Base-by-base conservation (phyloP, 1,140 invertebrate genomes). In the Ceratoteleas bidentatus region DNA sequence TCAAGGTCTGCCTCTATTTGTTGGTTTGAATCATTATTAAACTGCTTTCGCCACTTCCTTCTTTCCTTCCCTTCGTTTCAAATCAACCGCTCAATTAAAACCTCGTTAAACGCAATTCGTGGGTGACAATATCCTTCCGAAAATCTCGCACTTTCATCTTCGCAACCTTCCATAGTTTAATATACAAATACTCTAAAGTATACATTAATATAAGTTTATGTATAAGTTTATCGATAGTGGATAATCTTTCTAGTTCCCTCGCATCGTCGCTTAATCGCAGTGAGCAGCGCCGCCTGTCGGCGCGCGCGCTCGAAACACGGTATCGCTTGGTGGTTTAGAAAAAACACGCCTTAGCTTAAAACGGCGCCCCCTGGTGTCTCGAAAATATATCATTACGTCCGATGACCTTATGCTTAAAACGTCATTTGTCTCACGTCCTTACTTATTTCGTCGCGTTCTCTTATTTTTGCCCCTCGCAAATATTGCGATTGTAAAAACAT, bases 121-220 rank as follows among this genome's bases (percentile, higher is more conserved):
- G 24, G 60, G 34, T 75, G 68, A 73, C 61, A 79, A 73, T 24
- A 24, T 68, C 33, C 24, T 43, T 34, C 10, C 45, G 49, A 66
- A 58, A 62, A 60, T 65, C 56, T 75, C 47, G 60, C 69, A 43
- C 15, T 53, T 74, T 52, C 45, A 40, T 56, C 16, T 14, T 58
- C 65, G 60, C 62, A 66, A 68, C 32, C 64, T 72, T 69, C 45
- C 49, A 74, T 49, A 50, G 56, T 81, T 76, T 70, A 81, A 76
- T 81, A 76, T 81, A 81, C 79, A 81, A 81, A 76, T 81, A 81
- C n/a, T 76, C 79, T 81, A 73, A 81, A 77, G 79, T 76, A 77
- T 82, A 77, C 73, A 82, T 76, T 82, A 82, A 77, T 82, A 82
- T 76, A 82, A 76, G 79, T 81, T 76, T 81, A 81, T 81, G 66